Base-by-base conservation (phyloP, 2,888 invertebrate species). In the Protonemura montana region DNA sequence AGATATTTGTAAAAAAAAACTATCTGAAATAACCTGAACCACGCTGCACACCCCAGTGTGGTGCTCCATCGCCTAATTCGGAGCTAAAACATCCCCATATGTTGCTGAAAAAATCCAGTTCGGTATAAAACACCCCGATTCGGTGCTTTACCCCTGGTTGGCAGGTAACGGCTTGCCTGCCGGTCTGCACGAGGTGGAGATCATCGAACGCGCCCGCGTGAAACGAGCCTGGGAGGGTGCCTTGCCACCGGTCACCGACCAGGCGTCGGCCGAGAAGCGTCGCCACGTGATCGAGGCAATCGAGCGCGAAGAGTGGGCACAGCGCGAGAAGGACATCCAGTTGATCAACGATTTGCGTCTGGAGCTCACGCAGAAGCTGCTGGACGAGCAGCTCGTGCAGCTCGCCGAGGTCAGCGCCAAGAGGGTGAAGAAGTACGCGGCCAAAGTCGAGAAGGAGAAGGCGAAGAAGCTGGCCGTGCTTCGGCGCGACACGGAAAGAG, bases 261-360 rank as follows among this genome's bases (percentile, higher is more conserved):
- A 92, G 30, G 91, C 91, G 89, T 93, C 94, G 89, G 94, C 94
- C 89, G 94, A 94, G 89, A 92, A 92, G 85, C 92, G 95, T 2
- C 92, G 93, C 21, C 92, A 92, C n/a, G 94, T 97, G 89, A 93
- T 97, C 88, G 94, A 94, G 84, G 95, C 96, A n/a, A 93, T 97
- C 88, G 97, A 97, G 91, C 93, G 95, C 87, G 95, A 96, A 89
- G 95, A 97, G 89, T 97, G 97, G 97, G 93, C 95, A 13, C 95
- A 96, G 86, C 93, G 97, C 87, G 84, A 84, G 35, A 89, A 95
- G 94, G 95, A 96, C 90, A 95, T 96, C 87, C 94, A 95, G 89
- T 94, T 94, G 87, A 93, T 95, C 25, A 95, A 96, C 90, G 93
- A 94, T 89, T 91, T 95, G 41, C 93, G 96, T 0, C 90, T 96